phyloP scores from a whole-genome alignment of 1,140 invertebrate genomes.

The Heliconius himera region DNA sequence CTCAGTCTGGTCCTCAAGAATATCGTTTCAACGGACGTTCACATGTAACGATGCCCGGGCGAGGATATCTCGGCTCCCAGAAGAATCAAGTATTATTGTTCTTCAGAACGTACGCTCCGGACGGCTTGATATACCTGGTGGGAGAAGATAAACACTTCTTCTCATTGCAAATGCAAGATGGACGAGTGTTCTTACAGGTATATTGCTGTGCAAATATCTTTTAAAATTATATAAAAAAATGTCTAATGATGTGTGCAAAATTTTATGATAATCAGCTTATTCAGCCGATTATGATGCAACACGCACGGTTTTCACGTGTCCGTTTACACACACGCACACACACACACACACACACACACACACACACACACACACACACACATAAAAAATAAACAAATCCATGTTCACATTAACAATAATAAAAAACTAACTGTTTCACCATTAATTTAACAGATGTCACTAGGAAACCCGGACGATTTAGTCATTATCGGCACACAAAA shows the following conservation, averaged over 20 bases:
- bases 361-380: no score
- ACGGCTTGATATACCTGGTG: slow-evolving; percentile 94
- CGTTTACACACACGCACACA: no score
- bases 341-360: no score
- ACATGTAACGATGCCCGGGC: slow-evolving; percentile 62
- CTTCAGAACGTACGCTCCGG: slow-evolving; percentile 93
- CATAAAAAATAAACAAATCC: no score
- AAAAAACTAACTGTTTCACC: not conserved
- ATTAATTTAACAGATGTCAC: slow-evolving; percentile 53
- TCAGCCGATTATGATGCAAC: no score
- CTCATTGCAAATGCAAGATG: slow-evolving; percentile 91
- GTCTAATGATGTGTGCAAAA: no score
- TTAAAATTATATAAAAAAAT: no score
- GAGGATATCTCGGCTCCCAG: slow-evolving; percentile 57
- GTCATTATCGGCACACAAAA: slow-evolving; percentile 82
- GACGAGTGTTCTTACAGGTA: slow-evolving; percentile 87
- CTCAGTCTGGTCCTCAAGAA: slow-evolving; percentile 83
- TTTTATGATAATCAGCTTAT: no score
- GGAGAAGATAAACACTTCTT: slow-evolving; percentile 89
- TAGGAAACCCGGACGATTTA: slow-evolving; percentile 76
- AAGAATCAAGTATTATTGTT: slow-evolving; percentile 75
- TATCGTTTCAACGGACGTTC: slow-evolving; percentile 91
- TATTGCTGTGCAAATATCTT: no score
- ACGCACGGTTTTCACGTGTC: no score
- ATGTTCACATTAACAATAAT: no score